Base-by-base conservation (phyloP, 2,113 vertebrate species). In the Halichoeres trimaculatus region DNA sequence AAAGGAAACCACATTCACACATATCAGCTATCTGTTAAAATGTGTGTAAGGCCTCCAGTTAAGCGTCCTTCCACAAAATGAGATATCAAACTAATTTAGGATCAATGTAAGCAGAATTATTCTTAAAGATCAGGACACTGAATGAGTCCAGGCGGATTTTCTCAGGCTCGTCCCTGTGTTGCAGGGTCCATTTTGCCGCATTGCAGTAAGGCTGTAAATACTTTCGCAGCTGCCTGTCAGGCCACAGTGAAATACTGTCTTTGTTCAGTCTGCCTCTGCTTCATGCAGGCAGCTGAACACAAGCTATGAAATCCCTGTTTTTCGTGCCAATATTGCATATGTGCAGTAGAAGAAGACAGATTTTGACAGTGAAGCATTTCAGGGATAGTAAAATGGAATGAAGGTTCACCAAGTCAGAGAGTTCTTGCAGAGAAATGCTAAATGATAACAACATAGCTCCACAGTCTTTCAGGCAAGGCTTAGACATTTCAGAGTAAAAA, bases 171-270 rank as follows among this genome's bases (percentile, higher is more conserved):
- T 26, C 68, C 36, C 71, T 76, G 65, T 77, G 61, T 76, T 60
- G 26, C 75, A 84, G 84, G 69, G 65, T 87, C 88, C 92, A 90
- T 92, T 90, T 93, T 95, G 96, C 94, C 96, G 97, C 98, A 98
- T 93, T 98, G 97, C 98, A 97, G 96, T 94, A 89, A 95, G 93
- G 96, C 94, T 93, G 95, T 99, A 99, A 99, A 99, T 98, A 97
- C 96, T 97, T 97, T 96, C 95, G 95, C 97, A 97, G 96, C 96
- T 97, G 97, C 96, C 96, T 98, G 97, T 96, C 97, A 97, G 94
- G 88, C 89, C 79, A 65, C 93, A 89, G 95, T 98, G 96, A 98
- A 99, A 98, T 98, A 98, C 96, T 96, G 96, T 97, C 97, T 99
- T 99, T 99, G 97, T 98, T 97, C 93, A 72, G 70, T 86, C 85